Evolutionary conservation across 1,140 invertebrate species (phyloP), one percentile per base, ranked within the genome.

Genomic region (Nephila pilipes): DNA sequence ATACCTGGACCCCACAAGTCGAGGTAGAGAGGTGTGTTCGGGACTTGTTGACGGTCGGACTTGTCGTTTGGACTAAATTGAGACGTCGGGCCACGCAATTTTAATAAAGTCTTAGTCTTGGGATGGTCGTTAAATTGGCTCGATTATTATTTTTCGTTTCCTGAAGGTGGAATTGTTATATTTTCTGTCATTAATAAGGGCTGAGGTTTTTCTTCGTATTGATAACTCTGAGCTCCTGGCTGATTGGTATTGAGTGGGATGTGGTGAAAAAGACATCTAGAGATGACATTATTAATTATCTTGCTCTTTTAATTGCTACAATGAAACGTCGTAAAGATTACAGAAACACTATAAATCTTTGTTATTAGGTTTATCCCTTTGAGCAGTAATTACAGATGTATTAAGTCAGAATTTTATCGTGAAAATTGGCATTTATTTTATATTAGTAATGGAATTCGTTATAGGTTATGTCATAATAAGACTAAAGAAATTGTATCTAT

Each of bases 241-340:
- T 32, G 65, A 75, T 75, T 75, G 29, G 65, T 75, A 16, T 65
- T 65, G 60, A 65, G 25, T 25, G 29, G 14, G 14, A 36, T 32
- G 16, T 18, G 29, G 65, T 20, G 29, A 75, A 75, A 32, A 75
- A 75, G 65, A 75, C 65, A 75, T 75, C 25, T 29, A 32, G 1
- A 29, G 14, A 3, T 6, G 65, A 75, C 65, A 75, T 75, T 75
- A 69, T 69, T 69, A 69, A 69, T 69, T 69, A 75, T 75, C 65
- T 36, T 16, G 29, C 4, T 75, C 29, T 1, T 75, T 18, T 75
- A 75, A 75, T 75, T 75, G 65, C 65, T 32, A 32, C 6, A 4
- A 16, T 75, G 16, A 32, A 16, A 18, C 29, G 25, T 25, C 60
- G n/a, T 10, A 25, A 65, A 65, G 60, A 65, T 75, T 75, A 75